These are phyloP conservation scores for Drosophila monieri DNA, from an alignment of 2,888 invertebrate species.

Conservation along the genomic window DNA sequence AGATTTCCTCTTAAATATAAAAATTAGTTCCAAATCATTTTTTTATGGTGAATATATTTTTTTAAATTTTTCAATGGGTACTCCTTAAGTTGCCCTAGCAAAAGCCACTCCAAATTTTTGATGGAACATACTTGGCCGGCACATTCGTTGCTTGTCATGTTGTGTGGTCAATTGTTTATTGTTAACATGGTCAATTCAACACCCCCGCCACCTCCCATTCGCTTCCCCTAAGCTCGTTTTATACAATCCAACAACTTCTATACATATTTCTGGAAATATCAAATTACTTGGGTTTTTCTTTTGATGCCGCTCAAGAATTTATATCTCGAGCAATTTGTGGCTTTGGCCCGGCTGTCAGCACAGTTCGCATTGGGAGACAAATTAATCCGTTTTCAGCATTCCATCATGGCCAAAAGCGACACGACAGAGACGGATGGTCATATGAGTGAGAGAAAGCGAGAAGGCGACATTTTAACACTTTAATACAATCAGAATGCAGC, in stretches of 20 bases:
- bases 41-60: too few species aligned
- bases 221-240: background rate
- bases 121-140: conserved; percentile 42
- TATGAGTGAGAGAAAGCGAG: background rate
- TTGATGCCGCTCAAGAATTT: conserved; percentile 18
- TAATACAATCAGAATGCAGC: conserved; percentile 36
- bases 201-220: background rate
- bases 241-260: background rate
- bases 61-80: background rate
- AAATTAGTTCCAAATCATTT: too few species aligned
- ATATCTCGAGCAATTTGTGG: conserved; percentile 45
- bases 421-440: conserved; percentile 13
- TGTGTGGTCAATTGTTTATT: conserved; percentile 73
- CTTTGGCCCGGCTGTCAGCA: conserved; percentile 48
- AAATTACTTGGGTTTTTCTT: conserved; percentile 49
- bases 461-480: conserved; percentile 25
- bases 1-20: too few species aligned
- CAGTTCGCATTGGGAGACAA: conserved; percentile 32
- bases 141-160: conserved; percentile 62
- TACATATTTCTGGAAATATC: conserved; percentile 34
- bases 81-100: background rate
- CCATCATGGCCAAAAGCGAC: conserved; percentile 26
- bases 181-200: conserved; percentile 58
- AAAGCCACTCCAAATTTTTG: conserved; percentile 15
- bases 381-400: conserved; percentile 49